Base-by-base conservation (phyloP, 2,888 invertebrate genomes). In the Chaitophorus viminalis region DNA sequence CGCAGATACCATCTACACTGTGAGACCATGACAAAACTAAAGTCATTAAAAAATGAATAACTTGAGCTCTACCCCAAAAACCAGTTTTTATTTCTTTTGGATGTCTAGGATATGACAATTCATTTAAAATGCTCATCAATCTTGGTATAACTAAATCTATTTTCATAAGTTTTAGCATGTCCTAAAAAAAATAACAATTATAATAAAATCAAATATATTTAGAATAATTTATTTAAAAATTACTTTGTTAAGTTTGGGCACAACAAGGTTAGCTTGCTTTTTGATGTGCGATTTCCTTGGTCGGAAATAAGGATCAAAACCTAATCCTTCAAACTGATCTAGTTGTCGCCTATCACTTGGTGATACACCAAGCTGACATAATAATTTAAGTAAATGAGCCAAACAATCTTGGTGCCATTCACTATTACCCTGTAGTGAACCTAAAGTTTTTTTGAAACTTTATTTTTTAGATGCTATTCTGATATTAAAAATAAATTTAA, bases 351-450 rank as follows among this genome's bases (percentile, higher is more conserved):
- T 89, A 25, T 92, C 92, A 84, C 90, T 93, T 46, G 94, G 90
- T 25, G 90, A 90, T n/a, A 91, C 93, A 0, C 98, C 97, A 84
- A 98, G 93, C 89, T 97, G 95, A 91, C 96, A 97, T 17, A 98
- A 92, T 89, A 98, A 93, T 91, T 97, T 96, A 84, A 98, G 91
- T 18, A 98, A 92, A 90, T 96, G 95, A 6, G 98, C 97, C 52
- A 98, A 92, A 91, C 98, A 98, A 91, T 98, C 98, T 91, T 98
- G 98, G 87, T 97, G 95, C 98, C 98, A 98, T 92, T 98, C 97
- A 90, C 95, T 95, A 39, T 94, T 94, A 89, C 93, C 93, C 92
- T 96, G 96, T 89, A 97, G 91, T 72, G 94, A 94, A 74, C 95
- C 94, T 94, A 88, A 9, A 29, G 33, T 29, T 9, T 39, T 54